Base-by-base conservation (phyloP, 1,140 invertebrate genomes). In the Nylanderia fulva region DNA sequence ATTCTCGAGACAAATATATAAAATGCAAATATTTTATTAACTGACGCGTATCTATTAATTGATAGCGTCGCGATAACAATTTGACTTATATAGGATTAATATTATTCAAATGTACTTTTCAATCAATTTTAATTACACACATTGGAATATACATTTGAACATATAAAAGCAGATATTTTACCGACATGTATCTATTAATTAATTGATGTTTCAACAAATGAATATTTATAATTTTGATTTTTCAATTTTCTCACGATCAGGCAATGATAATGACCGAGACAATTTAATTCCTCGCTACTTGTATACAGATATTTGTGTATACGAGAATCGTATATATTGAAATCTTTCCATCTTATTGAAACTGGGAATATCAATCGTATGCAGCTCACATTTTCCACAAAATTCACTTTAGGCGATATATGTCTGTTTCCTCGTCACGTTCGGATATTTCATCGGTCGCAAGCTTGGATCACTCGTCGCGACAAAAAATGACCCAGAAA, bases 401-500 rank as follows among this genome's bases (percentile, higher is more conserved):
- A 48, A 68, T 79, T 68, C 33, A 68, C 68, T 79, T 79, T n/a
- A 21, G 13, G 4, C 29, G 29, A 54, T 56, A 54, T 56, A 36
- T 48, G 68, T 68, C 48, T 68, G 33, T 69, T 39, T 39, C 18
- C 76, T 54, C 21, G 76, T 68, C 76, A 68, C 33, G 76, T 66
- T 68, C 61, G 36, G 29, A 68, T 45, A 68, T 79, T 68, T 68
- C 15, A 69, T 54, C 61, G 13, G 36, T 63, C 11, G 56, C 27
- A 36, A 79, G 29, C 42, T 79, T 48, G 42, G 45, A 79, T 68
- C 60, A 79, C 48, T 36, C 42, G 5, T 36, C 45, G 63, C 29
- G n/a, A 68, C 21, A 54, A 69, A 79, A 54, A 79, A 27, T 54
- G 63, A 79, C 76, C 63, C 64, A 68, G 76, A 56, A 79, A 69